A percentile compares a stretch with the other conserved stretches of the same genome.
Conservation (phyloP, 1,140 invertebrate species). For the Calephelis nemesis region DNA sequence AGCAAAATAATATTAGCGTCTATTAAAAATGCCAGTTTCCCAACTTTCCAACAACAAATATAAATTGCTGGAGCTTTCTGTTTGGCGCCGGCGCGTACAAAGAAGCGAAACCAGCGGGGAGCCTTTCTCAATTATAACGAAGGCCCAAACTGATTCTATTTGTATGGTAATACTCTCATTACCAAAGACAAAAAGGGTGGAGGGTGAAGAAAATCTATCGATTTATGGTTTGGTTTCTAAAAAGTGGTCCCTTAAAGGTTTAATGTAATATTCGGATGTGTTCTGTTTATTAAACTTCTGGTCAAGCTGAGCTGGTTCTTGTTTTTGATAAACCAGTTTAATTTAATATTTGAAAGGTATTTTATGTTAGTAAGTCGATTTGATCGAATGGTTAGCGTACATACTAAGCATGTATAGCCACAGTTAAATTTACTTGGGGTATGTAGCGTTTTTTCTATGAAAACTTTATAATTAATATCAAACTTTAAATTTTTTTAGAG, state of each 20-base stretch:
- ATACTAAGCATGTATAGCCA: too few relatives aligned
- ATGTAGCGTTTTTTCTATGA: too few relatives aligned
- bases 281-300: neutral
- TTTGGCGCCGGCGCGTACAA: constrained; percentile 53
- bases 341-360: constrained; percentile 4
- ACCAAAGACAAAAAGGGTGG: constrained; percentile 66
- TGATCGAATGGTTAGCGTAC: neutral
- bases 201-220: constrained; percentile 47
- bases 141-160: constrained; percentile 61
- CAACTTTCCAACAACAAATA: constrained; percentile 21
- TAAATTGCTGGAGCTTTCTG: constrained; percentile 39
- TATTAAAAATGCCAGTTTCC: neutral
- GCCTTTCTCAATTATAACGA: constrained; percentile 63
- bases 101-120: constrained; percentile 56
- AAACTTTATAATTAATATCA: too few relatives aligned
- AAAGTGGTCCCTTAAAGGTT: constrained; percentile 43
- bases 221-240: constrained; percentile 58
- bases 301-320: constrained; percentile 2
- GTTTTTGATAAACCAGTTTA: constrained; percentile 2
- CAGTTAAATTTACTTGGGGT: too few relatives aligned
- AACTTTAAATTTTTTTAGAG: too few relatives aligned
- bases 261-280: constrained; percentile 44
- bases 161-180: constrained; percentile 75
- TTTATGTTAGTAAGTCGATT: neutral
- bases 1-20: neutral